Conservation (phyloP, 2,888 invertebrate species). For the Melanostoma mellinum region DNA sequence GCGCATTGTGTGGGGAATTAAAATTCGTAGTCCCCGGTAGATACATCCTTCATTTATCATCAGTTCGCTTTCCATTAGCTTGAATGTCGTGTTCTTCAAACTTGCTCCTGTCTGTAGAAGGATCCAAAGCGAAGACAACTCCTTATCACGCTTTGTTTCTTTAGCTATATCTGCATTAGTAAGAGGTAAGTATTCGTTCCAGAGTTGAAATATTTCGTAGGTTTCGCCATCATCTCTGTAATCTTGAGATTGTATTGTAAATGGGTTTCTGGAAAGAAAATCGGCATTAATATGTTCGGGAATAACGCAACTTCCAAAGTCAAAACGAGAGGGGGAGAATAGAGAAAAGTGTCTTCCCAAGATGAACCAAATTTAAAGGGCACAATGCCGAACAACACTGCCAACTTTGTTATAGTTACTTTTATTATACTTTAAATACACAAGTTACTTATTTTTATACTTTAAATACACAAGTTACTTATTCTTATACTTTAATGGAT, state of each 20-base stretch:
- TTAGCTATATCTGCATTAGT: conserved; percentile 23
- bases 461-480: too few relatives aligned
- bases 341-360: too few relatives aligned
- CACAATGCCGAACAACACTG: too few relatives aligned
- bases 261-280: conserved; percentile 37
- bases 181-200: conserved; percentile 36
- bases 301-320: too few relatives aligned
- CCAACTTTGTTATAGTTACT: too few relatives aligned
- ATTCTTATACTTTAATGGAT: too few relatives aligned
- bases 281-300: conserved; percentile 47
- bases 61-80: conserved; percentile 56
- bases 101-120: too few relatives aligned
- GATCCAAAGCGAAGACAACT: conserved; percentile 8
- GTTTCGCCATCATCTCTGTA: neutral
- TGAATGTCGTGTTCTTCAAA: conserved; percentile 68
- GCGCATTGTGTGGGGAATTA: neutral
- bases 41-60: conserved; percentile 35
- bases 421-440: too few relatives aligned
- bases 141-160: conserved; percentile 29
- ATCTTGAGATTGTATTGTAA: neutral
- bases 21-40: neutral
- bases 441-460: too few relatives aligned
- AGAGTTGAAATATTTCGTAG: conserved; percentile 16
- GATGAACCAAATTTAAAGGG: too few relatives aligned
- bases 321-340: too few relatives aligned